Conservation (phyloP, 2,888 invertebrate genomes). For the Dolichomitus sp. region DNA sequence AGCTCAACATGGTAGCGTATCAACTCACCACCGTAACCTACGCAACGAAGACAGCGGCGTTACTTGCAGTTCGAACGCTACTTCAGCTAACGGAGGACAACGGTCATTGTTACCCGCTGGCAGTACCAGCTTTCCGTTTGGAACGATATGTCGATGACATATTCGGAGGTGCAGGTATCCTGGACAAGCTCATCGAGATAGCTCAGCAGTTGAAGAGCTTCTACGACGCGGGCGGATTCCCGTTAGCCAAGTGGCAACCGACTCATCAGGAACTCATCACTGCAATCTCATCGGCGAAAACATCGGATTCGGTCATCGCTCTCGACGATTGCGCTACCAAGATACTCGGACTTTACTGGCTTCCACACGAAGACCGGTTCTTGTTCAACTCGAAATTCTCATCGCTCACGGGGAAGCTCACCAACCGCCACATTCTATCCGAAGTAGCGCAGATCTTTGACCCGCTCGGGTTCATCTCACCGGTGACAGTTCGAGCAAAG, state of each 20-base stretch:
- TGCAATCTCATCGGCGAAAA: constrained; percentile 16
- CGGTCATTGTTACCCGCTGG: constrained; percentile 40
- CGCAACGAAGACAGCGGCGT: constrained; percentile 50
- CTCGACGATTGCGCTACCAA: constrained; percentile 47
- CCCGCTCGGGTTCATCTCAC: constrained; percentile 62
- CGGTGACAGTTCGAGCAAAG: constrained; percentile 51
- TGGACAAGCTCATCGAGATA: neutral
- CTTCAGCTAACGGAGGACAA: constrained; percentile 57
- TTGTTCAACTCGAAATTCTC: constrained; percentile 16
- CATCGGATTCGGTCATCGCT: neutral
- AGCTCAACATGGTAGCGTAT: neutral
- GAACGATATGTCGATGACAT: constrained; percentile 69
- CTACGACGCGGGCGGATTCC: constrained; percentile 60
- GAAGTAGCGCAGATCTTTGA: constrained; percentile 56
- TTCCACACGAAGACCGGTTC: neutral
- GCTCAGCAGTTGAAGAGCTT: constrained; percentile 31
- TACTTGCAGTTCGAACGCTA: constrained; percentile 41
- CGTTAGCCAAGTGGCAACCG: constrained; percentile 43
- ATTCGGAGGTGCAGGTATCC: constrained; percentile 57
- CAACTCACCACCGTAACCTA: constrained; percentile 52
- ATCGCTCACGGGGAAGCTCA: neutral
- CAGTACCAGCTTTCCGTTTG: constrained; percentile 7
- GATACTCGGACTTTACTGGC: constrained; percentile 45
- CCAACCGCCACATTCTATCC: constrained; percentile 31
- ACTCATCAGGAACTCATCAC: neutral